Evolutionary conservation across 53 echinoderm and acorn worm genomes (phyloP).

Genomic region (Henricia sp.): DNA sequence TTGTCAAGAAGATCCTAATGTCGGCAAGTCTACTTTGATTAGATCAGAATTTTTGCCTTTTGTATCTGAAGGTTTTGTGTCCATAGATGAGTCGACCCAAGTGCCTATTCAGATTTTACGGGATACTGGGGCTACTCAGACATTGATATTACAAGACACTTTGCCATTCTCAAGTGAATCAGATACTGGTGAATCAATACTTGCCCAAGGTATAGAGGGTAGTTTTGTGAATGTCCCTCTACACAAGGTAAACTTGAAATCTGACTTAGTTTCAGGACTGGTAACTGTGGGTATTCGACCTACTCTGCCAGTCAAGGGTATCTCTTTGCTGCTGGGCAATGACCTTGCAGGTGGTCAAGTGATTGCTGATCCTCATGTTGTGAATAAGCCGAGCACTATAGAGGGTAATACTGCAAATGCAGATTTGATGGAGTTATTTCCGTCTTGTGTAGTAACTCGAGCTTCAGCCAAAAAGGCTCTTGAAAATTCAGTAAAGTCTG

Average conservation of each 20-base stretch:
- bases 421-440: conserved; percentile 47
- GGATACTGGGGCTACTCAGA: conserved; percentile 56
- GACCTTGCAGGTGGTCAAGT: conserved; percentile 13
- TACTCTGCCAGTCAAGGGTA: conserved; percentile 43
- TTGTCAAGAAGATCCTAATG: not conserved
- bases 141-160: conserved; percentile 5
- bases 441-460: conserved; percentile 71
- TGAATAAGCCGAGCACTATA: no score
- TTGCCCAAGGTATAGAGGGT: conserved; percentile 25
- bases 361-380: conserved; percentile 2
- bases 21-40: not conserved
- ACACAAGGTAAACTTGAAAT: conserved; percentile 16
- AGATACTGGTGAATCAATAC: conserved; percentile 17
- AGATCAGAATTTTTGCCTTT: not conserved
- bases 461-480: conserved; percentile 50
- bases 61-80: conserved; percentile 19
- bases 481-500: not conserved
- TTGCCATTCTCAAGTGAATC: conserved; percentile 54
- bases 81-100: not conserved
- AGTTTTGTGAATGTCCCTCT: conserved; percentile 27
- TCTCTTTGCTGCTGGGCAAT: conserved; percentile 18
- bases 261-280: conserved; percentile 39
- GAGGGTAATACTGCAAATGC: no score
- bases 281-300: conserved; percentile 49
- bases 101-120: conserved; percentile 26